Evolutionary conservation across 2,888 invertebrate genomes (phyloP).

Genomic region (Tipula helvola): DNA sequence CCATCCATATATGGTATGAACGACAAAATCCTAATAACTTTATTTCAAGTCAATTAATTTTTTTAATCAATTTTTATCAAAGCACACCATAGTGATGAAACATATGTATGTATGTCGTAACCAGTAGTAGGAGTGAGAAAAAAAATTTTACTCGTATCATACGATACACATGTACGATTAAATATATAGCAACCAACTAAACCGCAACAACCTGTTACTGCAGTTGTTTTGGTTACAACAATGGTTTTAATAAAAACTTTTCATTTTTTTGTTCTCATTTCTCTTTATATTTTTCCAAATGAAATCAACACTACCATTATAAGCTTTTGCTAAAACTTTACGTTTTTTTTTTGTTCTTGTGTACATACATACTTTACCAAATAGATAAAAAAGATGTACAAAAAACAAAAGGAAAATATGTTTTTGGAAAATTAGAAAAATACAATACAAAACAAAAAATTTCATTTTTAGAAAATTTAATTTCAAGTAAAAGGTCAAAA

Average conservation of each 20-base stretch:
- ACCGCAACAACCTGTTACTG: slow-evolving; percentile 4
- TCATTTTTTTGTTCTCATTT: not conserved
- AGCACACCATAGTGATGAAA: not conserved
- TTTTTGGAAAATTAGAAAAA: not conserved
- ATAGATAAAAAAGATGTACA: not conserved
- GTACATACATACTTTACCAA: not conserved
- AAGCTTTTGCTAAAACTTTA: not conserved
- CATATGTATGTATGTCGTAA: not conserved
- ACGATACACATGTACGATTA: not conserved
- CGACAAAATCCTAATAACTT: not conserved
- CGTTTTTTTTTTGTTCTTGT: not conserved
- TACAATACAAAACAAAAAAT: not conserved
- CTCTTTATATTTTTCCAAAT: not conserved
- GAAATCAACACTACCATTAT: not conserved
- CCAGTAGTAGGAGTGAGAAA: not conserved
- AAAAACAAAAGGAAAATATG: not conserved
- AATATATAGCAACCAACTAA: not conserved
- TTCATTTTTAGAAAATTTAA: not conserved
- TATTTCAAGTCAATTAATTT: not conserved
- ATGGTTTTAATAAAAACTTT: not conserved
- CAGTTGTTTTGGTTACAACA: not conserved
- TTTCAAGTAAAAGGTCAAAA: not conserved
- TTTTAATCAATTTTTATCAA: not conserved
- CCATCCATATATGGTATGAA: not conserved
- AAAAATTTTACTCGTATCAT: not conserved